Evolutionary conservation across 2,888 invertebrate genomes (phyloP).

Genomic region (Leucophenga montana): DNA sequence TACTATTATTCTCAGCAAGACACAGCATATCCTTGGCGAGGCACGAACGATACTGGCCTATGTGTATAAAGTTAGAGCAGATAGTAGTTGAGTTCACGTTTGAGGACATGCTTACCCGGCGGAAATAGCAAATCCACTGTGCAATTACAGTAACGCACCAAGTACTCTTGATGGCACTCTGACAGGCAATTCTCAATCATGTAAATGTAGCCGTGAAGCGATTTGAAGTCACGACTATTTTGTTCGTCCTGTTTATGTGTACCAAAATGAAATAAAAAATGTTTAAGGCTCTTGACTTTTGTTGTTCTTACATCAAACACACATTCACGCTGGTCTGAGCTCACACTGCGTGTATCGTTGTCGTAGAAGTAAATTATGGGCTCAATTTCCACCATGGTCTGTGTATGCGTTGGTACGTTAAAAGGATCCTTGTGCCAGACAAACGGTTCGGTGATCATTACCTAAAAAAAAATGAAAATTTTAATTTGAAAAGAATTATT

Average conservation of each 20-base stretch:
- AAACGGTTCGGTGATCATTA: conserved; percentile 62
- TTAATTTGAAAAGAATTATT: no score
- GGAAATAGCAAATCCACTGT: conserved; percentile 71
- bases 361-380: conserved; percentile 67
- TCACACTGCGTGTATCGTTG: conserved; percentile 59
- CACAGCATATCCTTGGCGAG: conserved; percentile 64
- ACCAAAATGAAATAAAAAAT: neutral
- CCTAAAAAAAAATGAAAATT: conserved; percentile 33
- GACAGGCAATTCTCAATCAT: conserved; percentile 70
- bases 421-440: conserved; percentile 64
- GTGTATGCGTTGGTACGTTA: conserved; percentile 61
- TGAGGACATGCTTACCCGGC: conserved; percentile 60
- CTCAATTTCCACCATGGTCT: conserved; percentile 61
- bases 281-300: no score
- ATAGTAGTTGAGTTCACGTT: conserved; percentile 9
- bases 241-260: conserved; percentile 61
- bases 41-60: conserved; percentile 62
- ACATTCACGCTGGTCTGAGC: conserved; percentile 60
- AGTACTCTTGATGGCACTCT: conserved; percentile 71
- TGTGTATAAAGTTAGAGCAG: neutral
- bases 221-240: conserved; percentile 59
- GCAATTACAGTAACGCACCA: conserved; percentile 70
- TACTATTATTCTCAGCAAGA: conserved; percentile 67
- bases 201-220: conserved; percentile 67
- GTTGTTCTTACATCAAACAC: conserved; percentile 62